Base-by-base conservation (phyloP, 2,888 invertebrate genomes). In the Tenthredo scrophulariae region DNA sequence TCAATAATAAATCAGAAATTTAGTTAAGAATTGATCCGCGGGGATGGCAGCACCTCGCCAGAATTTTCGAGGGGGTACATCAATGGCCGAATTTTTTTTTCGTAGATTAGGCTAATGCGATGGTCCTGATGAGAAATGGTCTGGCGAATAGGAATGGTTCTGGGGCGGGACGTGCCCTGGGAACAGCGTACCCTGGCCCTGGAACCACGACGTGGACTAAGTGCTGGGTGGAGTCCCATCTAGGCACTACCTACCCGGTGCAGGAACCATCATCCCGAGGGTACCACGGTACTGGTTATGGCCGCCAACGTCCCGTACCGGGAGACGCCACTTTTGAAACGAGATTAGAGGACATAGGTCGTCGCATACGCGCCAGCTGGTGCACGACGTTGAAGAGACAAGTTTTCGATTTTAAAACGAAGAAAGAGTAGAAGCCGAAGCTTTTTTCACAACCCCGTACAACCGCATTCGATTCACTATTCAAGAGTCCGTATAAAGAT, bases 201-300 rank as follows among this genome's bases (percentile, higher is more conserved):
- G 87, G 89, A 93, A 93, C 93, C 91, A 88, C 92, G 93, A 93
- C 93, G 93, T 94, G 95, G 95, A 95, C 95, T 95, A 95, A 95
- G 92, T 92, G 92, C 92, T 92, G 93, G 93, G 93, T 92, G 93
- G 93, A 93, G 93, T 91, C 90, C 92, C 91, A 91, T 92, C 92
- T 92, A 92, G 92, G 92, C 92, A 92, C 92, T 92, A 92, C 92
- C 92, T 92, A 91, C 92, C 90, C 90, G 91, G 90, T 92, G 91
- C 58, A 80, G 80, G 91, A 92, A 92, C 93, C 93, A 93, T 93
- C 92, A 93, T 93, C 91, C 92, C 91, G 89, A 82, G 83, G 85
- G 87, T 86, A 86, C 83, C 86, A 86, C 86, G 87, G 86, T 87
- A 80, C 83, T 83, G 72, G 83, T 84, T 74, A 85, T 87, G 88